Base-by-base conservation (phyloP, 2,797 vertebrate species). In the Oryzias sinensis region DNA sequence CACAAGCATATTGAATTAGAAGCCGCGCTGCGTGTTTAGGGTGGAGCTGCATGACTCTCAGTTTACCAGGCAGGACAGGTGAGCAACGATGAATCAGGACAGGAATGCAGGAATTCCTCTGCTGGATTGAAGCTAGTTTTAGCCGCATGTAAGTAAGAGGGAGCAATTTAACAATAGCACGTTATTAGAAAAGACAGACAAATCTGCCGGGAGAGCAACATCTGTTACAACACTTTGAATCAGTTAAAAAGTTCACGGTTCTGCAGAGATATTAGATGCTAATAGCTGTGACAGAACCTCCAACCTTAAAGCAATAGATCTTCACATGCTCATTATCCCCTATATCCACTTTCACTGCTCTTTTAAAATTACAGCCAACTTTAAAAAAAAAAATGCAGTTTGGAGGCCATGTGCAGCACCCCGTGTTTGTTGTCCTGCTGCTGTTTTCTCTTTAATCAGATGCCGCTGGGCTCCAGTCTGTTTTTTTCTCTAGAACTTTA, bases 1-100 rank as follows among this genome's bases (percentile, higher is more conserved):
- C 83, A 58, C 43, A 27, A 59, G 82, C 75, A 86, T 87, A 91
- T 90, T 90, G 82, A 92, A 92, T 91, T 88, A 90, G 74, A 63
- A 58, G 66, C 72, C 27, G 82, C 69, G 54, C 17, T 49, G 63
- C 43, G 79, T 68, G 70, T 62, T 52, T 24, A 33, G 47, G 56
- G 70, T 43, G 54, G 51, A 65, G 53, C 52, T 53, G 60, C 50
- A 50, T 5, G 47, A 63, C 54, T 70, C 78, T 84, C 53, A 0
- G 42, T 18, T 84, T 80, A 69, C 75, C 44, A 33, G 56, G 8
- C 52, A 6, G 29, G 24, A 59, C 72, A 74, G 72, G 78, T 79
- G 68, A 83, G 56, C 22, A 0, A 8, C 29, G 1, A 73, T 33
- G 29, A 33, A 33, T 81, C 68, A 61, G 66, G 77, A 72, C 47